Base-by-base conservation (phyloP, 2,888 invertebrate genomes). In the Machimus rusticus region DNA sequence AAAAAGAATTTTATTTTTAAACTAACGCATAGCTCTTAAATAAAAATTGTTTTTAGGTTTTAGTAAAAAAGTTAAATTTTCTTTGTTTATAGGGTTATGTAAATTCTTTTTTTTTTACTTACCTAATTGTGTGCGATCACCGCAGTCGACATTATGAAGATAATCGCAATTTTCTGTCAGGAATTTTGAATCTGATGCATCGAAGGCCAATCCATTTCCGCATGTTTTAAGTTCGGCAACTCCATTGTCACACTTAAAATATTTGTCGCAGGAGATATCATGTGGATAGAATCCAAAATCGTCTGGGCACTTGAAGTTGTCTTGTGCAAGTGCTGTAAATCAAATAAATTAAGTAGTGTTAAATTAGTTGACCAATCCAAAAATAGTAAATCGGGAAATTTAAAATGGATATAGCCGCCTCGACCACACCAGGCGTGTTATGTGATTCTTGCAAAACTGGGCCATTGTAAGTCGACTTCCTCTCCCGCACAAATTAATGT, bases 261-360 rank as follows among this genome's bases (percentile, higher is more conserved):
- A 98, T 93, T 98, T 98, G 94, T 98, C 98, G 93, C 98, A 98
- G 82, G 97, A 97, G 88, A 94, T 92, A 92, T 96, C 96, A 93
- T 98, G 98, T 87, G 98, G 97, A 93, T 98, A 98, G 94, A 98
- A 98, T 46, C 98, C 98, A 92, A 97, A 98, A 92, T 98, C 98
- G 91, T 98, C 97, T 46, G 98, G 98, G 91, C 98, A 98, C 94
- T 98, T 97, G 95, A 98, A 98, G 91, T 94, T 94, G 90, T 97
- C 97, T 93, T 97, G 97, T 90, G 95, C 96, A 91, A 94, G 94
- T 91, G 94, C 95, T 96, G 94, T 55, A 93, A 34, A 94, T 90
- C 82, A 87, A 87, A 6, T 6, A 89, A 85, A 78, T 19, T 46
- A 46, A 66, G 31, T 85, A 79, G 85, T 19, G 31, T 16, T 74